These are phyloP conservation scores for Vipera ursinii DNA, from an alignment of 2,797 vertebrate genomes.

Conservation along the genomic window DNA sequence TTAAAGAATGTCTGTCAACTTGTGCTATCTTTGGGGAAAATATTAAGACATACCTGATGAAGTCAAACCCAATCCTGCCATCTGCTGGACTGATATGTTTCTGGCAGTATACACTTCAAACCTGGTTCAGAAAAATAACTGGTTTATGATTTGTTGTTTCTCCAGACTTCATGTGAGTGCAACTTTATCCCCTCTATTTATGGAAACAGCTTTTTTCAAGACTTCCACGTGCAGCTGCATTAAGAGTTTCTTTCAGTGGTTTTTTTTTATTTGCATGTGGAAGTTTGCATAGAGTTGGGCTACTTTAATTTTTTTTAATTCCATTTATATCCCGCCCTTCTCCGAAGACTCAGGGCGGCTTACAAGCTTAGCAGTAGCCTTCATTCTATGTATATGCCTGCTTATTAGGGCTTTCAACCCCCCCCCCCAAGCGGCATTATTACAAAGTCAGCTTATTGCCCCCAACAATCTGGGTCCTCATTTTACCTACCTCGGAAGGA, in stretches of 20 bases:
- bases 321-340: no score
- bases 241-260: background rate
- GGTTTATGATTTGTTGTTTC: background rate
- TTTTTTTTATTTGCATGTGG: background rate
- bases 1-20: background rate
- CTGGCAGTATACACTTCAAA: background rate
- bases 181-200: background rate
- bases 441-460: no score
- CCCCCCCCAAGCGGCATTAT: no score
- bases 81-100: slow-evolving; percentile 58
- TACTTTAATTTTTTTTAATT: background rate
- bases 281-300: background rate
- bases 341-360: no score
- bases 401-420: no score
- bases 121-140: background rate
- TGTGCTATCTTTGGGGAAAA: rapidly evolving
- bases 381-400: no score
- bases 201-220: background rate
- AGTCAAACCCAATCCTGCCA: slow-evolving; percentile 64
- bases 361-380: no score
- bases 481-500: no score
- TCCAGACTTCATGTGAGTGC: background rate
- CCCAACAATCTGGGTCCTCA: no score
- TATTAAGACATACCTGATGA: background rate
- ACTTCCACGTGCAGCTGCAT: background rate